phyloP scores from a whole-genome alignment of 2,888 invertebrate species.

The Odiellus spinosus region DNA sequence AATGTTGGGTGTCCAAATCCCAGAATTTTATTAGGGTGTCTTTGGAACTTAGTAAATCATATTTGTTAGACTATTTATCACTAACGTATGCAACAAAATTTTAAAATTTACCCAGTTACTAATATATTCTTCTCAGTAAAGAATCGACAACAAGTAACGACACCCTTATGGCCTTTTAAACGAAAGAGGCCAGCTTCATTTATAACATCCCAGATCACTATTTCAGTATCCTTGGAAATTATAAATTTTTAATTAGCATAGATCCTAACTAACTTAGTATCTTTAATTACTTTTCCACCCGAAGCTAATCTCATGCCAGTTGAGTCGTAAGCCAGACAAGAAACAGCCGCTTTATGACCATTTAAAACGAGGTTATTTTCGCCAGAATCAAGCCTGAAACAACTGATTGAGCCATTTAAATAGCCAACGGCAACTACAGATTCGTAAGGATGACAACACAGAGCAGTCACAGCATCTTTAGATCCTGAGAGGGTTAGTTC shows the following conservation, averaged over 20 bases:
- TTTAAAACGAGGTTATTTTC: constrained; percentile 51
- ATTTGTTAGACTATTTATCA: too few relatives aligned
- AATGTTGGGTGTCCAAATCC: constrained; percentile 87
- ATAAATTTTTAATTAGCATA: not conserved
- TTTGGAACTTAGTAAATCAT: constrained; percentile 47
- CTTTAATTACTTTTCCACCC: constrained; percentile 68
- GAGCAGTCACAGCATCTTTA: constrained; percentile 55
- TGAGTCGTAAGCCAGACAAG: constrained; percentile 62
- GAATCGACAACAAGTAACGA: constrained; percentile 43
- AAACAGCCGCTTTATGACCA: constrained; percentile 71
- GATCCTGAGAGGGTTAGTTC: constrained; percentile 62
- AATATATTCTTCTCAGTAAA: constrained; percentile 42
- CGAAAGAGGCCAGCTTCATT: constrained; percentile 77
- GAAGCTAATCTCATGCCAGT: constrained; percentile 71
- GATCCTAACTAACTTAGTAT: not conserved
- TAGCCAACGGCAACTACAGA: constrained; percentile 78
- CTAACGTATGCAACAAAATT: not conserved
- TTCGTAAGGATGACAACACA: constrained; percentile 58
- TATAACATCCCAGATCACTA: constrained; percentile 87
- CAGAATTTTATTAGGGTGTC: constrained; percentile 93
- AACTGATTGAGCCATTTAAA: constrained; percentile 67
- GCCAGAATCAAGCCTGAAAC: constrained; percentile 58
- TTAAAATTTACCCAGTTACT: constrained; percentile 37
- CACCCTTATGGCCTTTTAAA: constrained; percentile 78
- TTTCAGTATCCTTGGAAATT: constrained; percentile 58